Percentiles rank a stretch among this genome's conserved stretches.
These are phyloP conservation scores for Nothura maculosa DNA, from an alignment of 2,797 vertebrate genomes.

Conservation along the genomic window DNA sequence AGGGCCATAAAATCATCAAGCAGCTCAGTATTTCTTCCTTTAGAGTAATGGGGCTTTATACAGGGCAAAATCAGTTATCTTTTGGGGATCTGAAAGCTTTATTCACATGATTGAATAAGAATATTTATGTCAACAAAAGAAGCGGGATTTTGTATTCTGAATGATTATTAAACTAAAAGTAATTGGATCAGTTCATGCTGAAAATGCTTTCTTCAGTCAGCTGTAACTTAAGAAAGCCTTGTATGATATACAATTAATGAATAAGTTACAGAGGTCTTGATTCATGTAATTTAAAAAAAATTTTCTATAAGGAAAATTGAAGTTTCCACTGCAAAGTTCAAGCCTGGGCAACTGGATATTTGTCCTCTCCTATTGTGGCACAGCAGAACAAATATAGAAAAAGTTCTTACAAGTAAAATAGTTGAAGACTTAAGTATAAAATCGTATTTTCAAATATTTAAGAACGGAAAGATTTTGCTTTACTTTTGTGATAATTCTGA, in stretches of 20 bases:
- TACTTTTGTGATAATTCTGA: constrained; percentile 6
- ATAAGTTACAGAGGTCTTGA: neutral
- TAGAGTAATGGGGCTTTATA: neutral
- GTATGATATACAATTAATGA: neutral
- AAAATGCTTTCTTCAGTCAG: neutral
- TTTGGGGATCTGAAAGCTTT: neutral
- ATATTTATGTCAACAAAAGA: neutral
- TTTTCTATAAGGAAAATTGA: neutral
- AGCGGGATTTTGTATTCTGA: neutral
- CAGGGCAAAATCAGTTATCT: neutral
- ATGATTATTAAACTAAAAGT: neutral
- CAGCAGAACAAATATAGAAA: neutral
- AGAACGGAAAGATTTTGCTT: neutral
- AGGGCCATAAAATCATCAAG: neutral
- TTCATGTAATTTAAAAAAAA: neutral
- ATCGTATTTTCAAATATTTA: neutral
- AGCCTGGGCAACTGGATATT: neutral
- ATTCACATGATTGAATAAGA: neutral
- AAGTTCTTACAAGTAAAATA: neutral
- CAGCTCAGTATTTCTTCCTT: neutral
- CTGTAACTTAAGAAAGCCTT: neutral
- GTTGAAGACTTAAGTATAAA: neutral
- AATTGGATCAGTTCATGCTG: neutral
- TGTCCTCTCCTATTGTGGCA: neutral
- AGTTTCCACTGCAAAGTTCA: neutral